A percentile compares a stretch with the other conserved stretches of the same genome.
Evolutionary conservation across 2,888 invertebrate species (phyloP).

Genomic region (Drosophila demipolita): DNA sequence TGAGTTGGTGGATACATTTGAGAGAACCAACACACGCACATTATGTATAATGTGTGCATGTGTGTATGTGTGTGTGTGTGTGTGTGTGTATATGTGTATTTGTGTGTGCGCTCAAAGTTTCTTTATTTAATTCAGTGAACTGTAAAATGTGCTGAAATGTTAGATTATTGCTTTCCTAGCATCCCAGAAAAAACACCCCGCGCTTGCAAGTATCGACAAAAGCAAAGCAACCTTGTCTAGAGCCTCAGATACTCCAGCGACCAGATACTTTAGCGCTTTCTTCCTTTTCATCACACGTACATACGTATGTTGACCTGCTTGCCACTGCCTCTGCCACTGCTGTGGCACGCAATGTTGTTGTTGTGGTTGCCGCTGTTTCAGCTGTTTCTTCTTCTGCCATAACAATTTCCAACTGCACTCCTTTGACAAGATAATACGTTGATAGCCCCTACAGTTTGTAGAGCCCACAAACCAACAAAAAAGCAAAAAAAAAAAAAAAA

Average conservation of each 20-base stretch:
- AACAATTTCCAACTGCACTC: conserved; percentile 79
- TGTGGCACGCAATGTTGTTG: background rate
- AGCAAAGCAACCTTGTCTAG: conserved; percentile 31
- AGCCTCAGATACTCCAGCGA: conserved; percentile 52
- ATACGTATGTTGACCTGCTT: conserved; percentile 8
- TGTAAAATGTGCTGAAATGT: conserved; percentile 78
- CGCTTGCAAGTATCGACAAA: background rate
- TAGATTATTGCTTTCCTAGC: conserved; percentile 73
- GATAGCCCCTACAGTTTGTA: conserved; percentile 60
- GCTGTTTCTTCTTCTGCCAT: conserved; percentile 56
- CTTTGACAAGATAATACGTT: conserved; percentile 76
- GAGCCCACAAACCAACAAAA: conserved; percentile 3
- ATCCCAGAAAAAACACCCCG: background rate
- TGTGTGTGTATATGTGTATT: conserved; percentile 30
- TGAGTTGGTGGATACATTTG: conserved; percentile 75
- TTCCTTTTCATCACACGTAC: conserved; percentile 7
- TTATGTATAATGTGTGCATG: conserved; percentile 14
- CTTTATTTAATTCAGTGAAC: conserved; percentile 80
- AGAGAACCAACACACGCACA: conserved; percentile 43
- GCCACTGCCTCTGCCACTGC: background rate
- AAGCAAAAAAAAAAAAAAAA: conserved; percentile 33
- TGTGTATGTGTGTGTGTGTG: conserved; percentile 8
- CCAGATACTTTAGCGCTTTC: conserved; percentile 57
- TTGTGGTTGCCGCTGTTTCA: conserved; percentile 59
- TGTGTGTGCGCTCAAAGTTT: conserved; percentile 67